Base-by-base conservation (phyloP, 1,140 invertebrate genomes). In the Papilio dardanus region DNA sequence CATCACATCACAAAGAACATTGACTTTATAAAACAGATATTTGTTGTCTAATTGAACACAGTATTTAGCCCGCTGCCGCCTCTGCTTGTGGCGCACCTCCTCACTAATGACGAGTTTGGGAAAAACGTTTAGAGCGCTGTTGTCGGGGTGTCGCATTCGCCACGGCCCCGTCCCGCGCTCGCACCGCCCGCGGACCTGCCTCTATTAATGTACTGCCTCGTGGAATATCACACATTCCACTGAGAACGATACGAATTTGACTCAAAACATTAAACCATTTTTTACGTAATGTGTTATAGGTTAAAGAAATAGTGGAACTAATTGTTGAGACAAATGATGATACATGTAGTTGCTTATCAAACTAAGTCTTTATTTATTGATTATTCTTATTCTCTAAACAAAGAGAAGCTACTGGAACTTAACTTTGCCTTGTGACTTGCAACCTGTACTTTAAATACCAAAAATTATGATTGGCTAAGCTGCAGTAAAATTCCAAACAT, bases 41-140 rank as follows among this genome's bases (percentile, higher is more conserved):
- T n/a, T n/a, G n/a, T 37, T 37, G 12, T 14, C 24, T 58, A 58
- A 58, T 28, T 58, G 24, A 24, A 5, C 19, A 21, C 5, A 54
- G 5, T 5, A 54, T 24, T 14, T 7, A n/a, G 0, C 12, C 54
- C 68, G 68, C 28, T 68, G 14, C 54, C 40, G 50, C n/a, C 42
- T 40, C 71, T 30, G 28, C 73, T 83, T 84, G 68, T 5, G 16
- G 79, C 83, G 74, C 37, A 76, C 35, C 0, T 5, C 31, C 37
- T n/a, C 77, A 50, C 80, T 90, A 90, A 90, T 90, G 86, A 89
- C 80, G 69, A 83, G 76, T 88, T 89, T 86, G 86, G 87, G 88
- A 87, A 88, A 85, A 89, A 81, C 86, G 82, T 90, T 90, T 90
- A 89, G 73, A 74, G 35, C 68, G 19, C 54, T 58, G 54, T 16